Evolutionary conservation across 2,797 vertebrate species (phyloP).

Genomic region (Clarias pachynema): DNA sequence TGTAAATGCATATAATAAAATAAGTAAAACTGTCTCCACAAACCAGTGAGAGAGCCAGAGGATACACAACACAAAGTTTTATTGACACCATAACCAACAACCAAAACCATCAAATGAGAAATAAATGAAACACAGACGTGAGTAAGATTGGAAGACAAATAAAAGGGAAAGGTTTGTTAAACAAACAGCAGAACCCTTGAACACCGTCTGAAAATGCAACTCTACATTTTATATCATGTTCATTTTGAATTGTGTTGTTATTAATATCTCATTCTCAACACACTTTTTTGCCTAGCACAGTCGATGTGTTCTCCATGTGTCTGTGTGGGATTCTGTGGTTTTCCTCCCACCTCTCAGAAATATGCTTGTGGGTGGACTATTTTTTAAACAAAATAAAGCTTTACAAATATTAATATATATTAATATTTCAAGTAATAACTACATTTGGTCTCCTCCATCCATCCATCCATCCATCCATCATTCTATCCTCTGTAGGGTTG

Average conservation of each 20-base stretch:
- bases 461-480: too few relatives aligned
- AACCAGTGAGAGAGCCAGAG: not conserved
- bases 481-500: too few relatives aligned
- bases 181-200: not conserved
- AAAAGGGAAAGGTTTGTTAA: not conserved
- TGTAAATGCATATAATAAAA: not conserved
- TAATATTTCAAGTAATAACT: too few relatives aligned
- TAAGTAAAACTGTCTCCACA: not conserved
- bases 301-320: not conserved
- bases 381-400: too few relatives aligned
- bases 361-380: slow-evolving; percentile 7
- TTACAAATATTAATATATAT: too few relatives aligned
- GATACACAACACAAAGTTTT: not conserved
- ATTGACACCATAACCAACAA: not conserved
- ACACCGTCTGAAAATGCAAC: not conserved
- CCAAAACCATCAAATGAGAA: not conserved
- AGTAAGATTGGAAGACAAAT: not conserved
- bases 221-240: not conserved
- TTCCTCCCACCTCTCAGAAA: not conserved
- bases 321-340: not conserved
- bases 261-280: not conserved
- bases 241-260: not conserved
- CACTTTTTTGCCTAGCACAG: not conserved
- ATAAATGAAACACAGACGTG: not conserved
- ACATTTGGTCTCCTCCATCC: too few relatives aligned